Percentiles rank a stretch among this genome's conserved stretches.
Evolutionary conservation across 2,888 invertebrate species (phyloP).

Genomic region (Amphipyra tragopoginis): DNA sequence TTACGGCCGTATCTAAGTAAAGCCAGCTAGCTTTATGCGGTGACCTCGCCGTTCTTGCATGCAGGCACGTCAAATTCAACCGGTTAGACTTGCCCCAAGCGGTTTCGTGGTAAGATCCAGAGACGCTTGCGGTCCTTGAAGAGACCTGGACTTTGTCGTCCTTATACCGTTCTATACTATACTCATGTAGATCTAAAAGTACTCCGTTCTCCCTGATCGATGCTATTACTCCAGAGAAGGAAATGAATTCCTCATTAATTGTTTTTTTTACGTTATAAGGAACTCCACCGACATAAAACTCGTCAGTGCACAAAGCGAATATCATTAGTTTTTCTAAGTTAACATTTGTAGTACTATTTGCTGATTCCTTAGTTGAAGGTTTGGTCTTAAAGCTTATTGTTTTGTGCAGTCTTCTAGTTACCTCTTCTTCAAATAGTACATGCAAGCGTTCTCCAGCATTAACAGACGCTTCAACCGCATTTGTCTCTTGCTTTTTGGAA

Average conservation of each 20-base stretch:
- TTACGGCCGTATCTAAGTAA: conserved; percentile 74
- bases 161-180: conserved; percentile 72
- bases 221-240: conserved; percentile 76
- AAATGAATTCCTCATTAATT: conserved; percentile 66
- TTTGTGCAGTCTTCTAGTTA: conserved; percentile 44
- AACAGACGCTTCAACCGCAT: conserved; percentile 79
- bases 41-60: conserved; percentile 69
- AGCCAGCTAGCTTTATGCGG: conserved; percentile 77
- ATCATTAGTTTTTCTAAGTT: neutral
- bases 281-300: conserved; percentile 79
- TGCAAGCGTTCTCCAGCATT: conserved; percentile 81
- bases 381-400: neutral
- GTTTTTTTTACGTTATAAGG: conserved; percentile 65
- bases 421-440: conserved; percentile 65
- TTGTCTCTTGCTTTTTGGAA: conserved; percentile 72
- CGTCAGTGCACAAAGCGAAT: conserved; percentile 72
- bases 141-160: conserved; percentile 77
- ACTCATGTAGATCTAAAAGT: conserved; percentile 75
- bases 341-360: neutral
- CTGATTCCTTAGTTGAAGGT: neutral
- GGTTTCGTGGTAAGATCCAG: conserved; percentile 82
- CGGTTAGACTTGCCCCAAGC: conserved; percentile 79
- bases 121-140: conserved; percentile 81
- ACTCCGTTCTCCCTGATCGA: conserved; percentile 72
- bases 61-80: conserved; percentile 82